Base-by-base conservation (phyloP, 2,797 vertebrate species). In the Sebastiscus albofasciatus region DNA sequence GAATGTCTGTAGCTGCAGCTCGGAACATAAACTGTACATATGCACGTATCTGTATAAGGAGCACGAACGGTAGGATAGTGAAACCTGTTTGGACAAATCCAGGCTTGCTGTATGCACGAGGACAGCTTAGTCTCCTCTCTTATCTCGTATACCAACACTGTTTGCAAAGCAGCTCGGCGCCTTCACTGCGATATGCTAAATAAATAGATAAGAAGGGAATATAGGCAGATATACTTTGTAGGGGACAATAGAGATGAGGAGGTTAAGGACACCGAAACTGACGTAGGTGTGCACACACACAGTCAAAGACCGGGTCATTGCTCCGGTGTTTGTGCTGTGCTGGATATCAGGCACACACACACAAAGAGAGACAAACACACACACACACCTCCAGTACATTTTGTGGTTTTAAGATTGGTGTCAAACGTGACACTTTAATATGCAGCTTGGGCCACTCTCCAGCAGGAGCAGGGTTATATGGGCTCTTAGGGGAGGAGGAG, bases 161-260 rank as follows among this genome's bases (percentile, higher is more conserved):
- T 93, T 93, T 93, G 91, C 78, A 79, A 86, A 91, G 91, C 90
- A 91, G 85, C 88, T 82, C 11, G 89, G 87, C 56, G 86, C 87
- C 89, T 79, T 81, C 49, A 5, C 91, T 72, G 77, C 60, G 89
- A 93, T 90, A 90, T 88, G 83, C 91, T 89, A 82, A 90, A 93
- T 92, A 93, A 91, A 93, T 77, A 92, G 92, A 94, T 93, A 91
- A 91, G 81, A 52, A 33, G 73, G 65, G 67, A 86, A 83, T 70
- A 66, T 70, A 66, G 42, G 78, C 75, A 75, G 88, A 89, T 85
- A 72, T 66, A 77, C 81, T 82, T 72, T 81, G 84, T 42, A 59
- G 74, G 74, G 84, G 78, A 90, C 80, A 73, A 84, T 79, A 75
- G 73, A 79, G 84, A 90, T 55, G 77, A 77, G 54, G 67, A n/a